A percentile compares a stretch with the other conserved stretches of the same genome.
Evolutionary conservation across 2,888 invertebrate species (phyloP).

Genomic region (Iselma pallidipennis): DNA sequence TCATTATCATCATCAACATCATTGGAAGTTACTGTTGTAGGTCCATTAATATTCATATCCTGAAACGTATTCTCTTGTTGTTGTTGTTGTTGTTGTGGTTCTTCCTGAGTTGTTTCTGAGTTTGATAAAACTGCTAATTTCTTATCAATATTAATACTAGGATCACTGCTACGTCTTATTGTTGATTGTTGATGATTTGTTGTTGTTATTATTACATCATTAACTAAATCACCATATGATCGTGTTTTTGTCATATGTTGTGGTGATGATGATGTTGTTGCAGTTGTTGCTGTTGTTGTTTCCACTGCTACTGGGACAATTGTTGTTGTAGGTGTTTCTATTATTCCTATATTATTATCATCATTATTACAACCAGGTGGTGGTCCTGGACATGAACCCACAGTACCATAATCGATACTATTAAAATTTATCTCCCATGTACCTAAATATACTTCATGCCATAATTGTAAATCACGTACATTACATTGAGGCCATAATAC

Average conservation of each 20-base stretch:
- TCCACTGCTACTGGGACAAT: not conserved
- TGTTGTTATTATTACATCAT: slow-evolving; percentile 56
- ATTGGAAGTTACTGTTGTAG: too few relatives aligned
- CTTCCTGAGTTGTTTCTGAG: slow-evolving; percentile 27
- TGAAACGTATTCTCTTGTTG: too few relatives aligned
- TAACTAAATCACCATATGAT: slow-evolving; percentile 82
- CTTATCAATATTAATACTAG: slow-evolving; percentile 79
- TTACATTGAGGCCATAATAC: slow-evolving; percentile 86
- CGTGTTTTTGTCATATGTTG: slow-evolving; percentile 75
- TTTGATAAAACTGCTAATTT: slow-evolving; percentile 44
- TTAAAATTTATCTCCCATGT: slow-evolving; percentile 49
- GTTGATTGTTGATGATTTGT: slow-evolving; percentile 57
- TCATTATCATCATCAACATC: slow-evolving; percentile 39
- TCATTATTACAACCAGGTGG: too few relatives aligned
- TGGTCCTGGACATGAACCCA: slow-evolving; percentile 45
- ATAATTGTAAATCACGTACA: slow-evolving; percentile 79
- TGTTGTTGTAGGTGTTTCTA: not conserved
- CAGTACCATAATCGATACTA: slow-evolving; percentile 43
- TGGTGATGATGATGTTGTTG: slow-evolving; percentile 38
- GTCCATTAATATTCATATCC: slow-evolving; percentile 11
- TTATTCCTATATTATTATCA: not conserved
- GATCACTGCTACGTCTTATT: slow-evolving; percentile 82
- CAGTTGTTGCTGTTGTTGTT: not conserved
- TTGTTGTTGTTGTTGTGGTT: slow-evolving; percentile 11
- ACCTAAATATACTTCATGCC: slow-evolving; percentile 85